A percentile compares a stretch with the other conserved stretches of the same genome.
phyloP scores from a whole-genome alignment of 2,888 invertebrate genomes.

The Coenonympha glycerion region DNA sequence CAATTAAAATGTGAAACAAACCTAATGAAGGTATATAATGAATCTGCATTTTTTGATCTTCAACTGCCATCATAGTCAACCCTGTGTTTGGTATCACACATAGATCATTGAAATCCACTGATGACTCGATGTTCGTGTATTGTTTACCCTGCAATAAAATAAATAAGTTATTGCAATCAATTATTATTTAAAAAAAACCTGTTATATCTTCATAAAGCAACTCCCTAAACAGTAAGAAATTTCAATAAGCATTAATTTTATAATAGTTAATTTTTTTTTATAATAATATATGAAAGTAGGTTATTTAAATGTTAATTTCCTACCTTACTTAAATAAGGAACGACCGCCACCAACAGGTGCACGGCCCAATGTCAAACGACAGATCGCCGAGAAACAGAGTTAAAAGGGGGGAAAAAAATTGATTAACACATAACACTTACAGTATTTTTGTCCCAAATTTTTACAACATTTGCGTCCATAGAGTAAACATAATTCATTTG shows the following conservation, averaged over 20 bases:
- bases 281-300: too few relatives aligned
- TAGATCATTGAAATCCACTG: slow-evolving; percentile 90
- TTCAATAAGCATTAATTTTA: too few relatives aligned
- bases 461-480: slow-evolving; percentile 90
- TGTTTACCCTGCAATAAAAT: slow-evolving; percentile 85
- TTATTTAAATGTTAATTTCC: too few relatives aligned
- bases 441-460: slow-evolving; percentile 92
- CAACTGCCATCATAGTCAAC: slow-evolving; percentile 95
- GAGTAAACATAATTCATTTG: slow-evolving; percentile 88
- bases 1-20: slow-evolving; percentile 22
- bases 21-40: slow-evolving; percentile 93
- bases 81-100: slow-evolving; percentile 93
- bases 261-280: too few relatives aligned
- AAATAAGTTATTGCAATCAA: neutral
- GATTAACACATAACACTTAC: slow-evolving; percentile 74
- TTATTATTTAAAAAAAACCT: too few relatives aligned
- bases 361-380: too few relatives aligned
- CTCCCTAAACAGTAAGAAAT: too few relatives aligned
- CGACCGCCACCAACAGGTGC: too few relatives aligned
- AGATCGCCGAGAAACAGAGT: too few relatives aligned
- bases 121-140: slow-evolving; percentile 94
- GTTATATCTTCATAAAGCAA: too few relatives aligned
- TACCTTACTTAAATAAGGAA: too few relatives aligned
- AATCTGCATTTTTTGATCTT: slow-evolving; percentile 93
- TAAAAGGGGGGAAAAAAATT: too few relatives aligned